Conservation (phyloP, 1,140 invertebrate species). For the Sminthurinus signatus region DNA sequence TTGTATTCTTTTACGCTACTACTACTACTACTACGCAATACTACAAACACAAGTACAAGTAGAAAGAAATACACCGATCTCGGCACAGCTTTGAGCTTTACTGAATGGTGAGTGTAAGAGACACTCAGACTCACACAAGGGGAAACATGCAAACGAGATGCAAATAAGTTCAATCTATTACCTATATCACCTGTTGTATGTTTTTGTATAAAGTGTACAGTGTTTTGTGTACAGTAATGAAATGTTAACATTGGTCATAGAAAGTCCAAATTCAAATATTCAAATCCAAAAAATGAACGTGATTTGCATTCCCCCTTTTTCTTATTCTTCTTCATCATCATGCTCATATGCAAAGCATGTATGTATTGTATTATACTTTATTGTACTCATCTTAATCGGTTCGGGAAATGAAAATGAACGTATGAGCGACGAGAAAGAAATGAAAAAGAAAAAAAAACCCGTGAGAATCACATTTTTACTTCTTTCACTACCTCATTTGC, state of each 20-base stretch:
- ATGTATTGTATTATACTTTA: background rate
- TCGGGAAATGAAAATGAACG: slow-evolving; percentile 20
- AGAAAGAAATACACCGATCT: too few relatives aligned
- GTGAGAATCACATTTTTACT: slow-evolving; percentile 37
- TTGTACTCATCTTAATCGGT: slow-evolving; percentile 32
- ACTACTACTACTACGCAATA: too few relatives aligned
- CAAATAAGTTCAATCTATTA: slow-evolving; percentile 35
- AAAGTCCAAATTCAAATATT: background rate
- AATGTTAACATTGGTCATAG: slow-evolving; percentile 29
- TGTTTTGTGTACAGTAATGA: background rate
- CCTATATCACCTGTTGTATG: slow-evolving; percentile 35
- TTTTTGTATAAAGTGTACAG: slow-evolving; percentile 5
- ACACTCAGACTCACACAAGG: slow-evolving; percentile 4
- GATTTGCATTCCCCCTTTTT: slow-evolving; percentile 29
- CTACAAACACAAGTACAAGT: too few relatives aligned
- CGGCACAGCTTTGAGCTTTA: too few relatives aligned
- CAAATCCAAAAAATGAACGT: slow-evolving; percentile 24
- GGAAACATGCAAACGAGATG: slow-evolving; percentile 31
- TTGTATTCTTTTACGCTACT: too few relatives aligned
- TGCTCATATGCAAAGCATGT: background rate
- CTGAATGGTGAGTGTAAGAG: too few relatives aligned
- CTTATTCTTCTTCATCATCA: background rate
- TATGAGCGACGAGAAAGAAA: too few relatives aligned
- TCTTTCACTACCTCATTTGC: slow-evolving; percentile 38
- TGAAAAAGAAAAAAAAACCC: slow-evolving; percentile 22